These are phyloP conservation scores for Palaemon carinicauda DNA, from an alignment of 1,140 invertebrate genomes.

Conservation along the genomic window DNA sequence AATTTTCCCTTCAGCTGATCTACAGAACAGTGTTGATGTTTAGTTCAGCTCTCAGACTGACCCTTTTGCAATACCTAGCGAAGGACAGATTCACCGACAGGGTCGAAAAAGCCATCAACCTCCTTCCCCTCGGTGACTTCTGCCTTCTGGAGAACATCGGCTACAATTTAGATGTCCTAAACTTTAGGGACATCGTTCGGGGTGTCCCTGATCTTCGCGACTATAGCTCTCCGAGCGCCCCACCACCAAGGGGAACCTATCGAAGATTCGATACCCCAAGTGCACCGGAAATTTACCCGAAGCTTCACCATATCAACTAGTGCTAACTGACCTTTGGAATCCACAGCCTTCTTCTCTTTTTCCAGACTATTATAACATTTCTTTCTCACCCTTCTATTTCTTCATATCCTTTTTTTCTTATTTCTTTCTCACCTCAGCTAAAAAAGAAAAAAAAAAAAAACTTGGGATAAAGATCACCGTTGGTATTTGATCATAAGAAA, in stretches of 20 bases:
- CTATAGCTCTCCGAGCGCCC: neutral
- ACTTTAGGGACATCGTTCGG: constrained; percentile 89
- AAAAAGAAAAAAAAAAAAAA: too few species aligned
- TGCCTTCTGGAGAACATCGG: constrained; percentile 93
- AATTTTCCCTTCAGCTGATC: constrained; percentile 62
- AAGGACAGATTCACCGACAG: constrained; percentile 83
- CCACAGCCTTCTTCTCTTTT: too few species aligned
- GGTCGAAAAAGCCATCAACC: constrained; percentile 85
- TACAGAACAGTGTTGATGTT: constrained; percentile 78
- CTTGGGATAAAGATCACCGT: too few species aligned
- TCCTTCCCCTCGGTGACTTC: constrained; percentile 93
- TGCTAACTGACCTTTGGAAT: too few species aligned
- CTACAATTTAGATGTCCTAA: constrained; percentile 91
- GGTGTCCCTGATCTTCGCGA: constrained; percentile 73
- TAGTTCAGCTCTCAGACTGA: constrained; percentile 83
- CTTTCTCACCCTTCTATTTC: neutral
- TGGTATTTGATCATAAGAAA: too few species aligned
- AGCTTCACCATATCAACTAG: too few species aligned
- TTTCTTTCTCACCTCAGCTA: too few species aligned
- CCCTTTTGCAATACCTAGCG: constrained; percentile 85
- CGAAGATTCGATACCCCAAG: too few species aligned
- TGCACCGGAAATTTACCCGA: too few species aligned
- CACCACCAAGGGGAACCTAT: neutral
- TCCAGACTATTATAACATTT: too few species aligned
- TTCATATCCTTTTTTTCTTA: neutral